Evolutionary conservation across 2,888 invertebrate species (phyloP).

Genomic region (Tromatobia lineatoria): DNA sequence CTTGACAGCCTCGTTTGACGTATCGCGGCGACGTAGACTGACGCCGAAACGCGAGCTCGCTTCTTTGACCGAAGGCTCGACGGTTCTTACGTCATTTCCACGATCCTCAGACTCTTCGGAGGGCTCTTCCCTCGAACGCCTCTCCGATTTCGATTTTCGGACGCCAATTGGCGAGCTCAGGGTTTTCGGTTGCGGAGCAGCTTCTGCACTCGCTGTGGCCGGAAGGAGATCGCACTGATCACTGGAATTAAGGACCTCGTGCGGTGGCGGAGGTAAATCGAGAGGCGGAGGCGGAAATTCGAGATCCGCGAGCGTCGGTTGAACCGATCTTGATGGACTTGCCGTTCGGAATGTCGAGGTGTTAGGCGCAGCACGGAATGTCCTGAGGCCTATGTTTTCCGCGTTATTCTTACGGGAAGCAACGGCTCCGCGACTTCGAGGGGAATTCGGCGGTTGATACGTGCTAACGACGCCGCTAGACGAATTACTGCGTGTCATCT

Average conservation of each 20-base stretch:
- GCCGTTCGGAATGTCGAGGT: constrained; percentile 87
- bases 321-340: constrained; percentile 90
- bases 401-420: constrained; percentile 79
- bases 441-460: constrained; percentile 87
- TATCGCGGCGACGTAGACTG: constrained; percentile 89
- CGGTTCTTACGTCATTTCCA: constrained; percentile 87
- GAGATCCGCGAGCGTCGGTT: constrained; percentile 92
- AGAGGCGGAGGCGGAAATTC: constrained; percentile 96
- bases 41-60: constrained; percentile 91
- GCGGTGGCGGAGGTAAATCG: constrained; percentile 91
- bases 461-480: constrained; percentile 90
- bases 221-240: constrained; percentile 76
- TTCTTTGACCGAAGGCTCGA: constrained; percentile 90
- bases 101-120: constrained; percentile 82
- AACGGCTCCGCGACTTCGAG: constrained; percentile 85
- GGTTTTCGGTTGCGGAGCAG: constrained; percentile 69
- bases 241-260: constrained; percentile 73
- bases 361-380: constrained; percentile 83
- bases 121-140: constrained; percentile 69
- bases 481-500: constrained; percentile 96
- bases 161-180: constrained; percentile 77
- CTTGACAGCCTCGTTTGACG: constrained; percentile 85
- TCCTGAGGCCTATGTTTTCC: constrained; percentile 85
- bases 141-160: constrained; percentile 78
- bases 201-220: constrained; percentile 58